Evolutionary conservation across 2,113 vertebrate species (phyloP).

Genomic region (Paralichthys olivaceus): DNA sequence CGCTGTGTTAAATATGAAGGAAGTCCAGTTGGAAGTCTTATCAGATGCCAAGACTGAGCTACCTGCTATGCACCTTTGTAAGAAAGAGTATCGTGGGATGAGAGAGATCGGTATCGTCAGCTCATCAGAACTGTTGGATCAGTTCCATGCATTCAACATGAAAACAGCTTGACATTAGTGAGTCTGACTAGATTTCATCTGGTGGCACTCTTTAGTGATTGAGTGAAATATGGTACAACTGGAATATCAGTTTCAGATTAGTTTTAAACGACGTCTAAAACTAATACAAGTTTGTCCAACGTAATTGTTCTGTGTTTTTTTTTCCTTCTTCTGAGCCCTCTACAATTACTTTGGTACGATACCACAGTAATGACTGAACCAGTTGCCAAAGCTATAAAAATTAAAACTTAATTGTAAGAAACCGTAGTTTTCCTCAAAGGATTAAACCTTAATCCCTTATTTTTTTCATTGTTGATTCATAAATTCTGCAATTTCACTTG

Average conservation of each 20-base stretch:
- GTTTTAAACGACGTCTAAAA: no score
- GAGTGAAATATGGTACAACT: neutral
- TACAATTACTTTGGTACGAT: neutral
- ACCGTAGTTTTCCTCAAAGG: neutral
- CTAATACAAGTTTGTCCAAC: no score
- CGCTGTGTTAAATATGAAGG: constrained; percentile 11
- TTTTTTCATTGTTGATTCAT: neutral
- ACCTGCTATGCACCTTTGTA: neutral
- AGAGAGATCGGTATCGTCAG: neutral
- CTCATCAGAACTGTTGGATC: no score
- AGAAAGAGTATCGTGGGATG: constrained; percentile 3
- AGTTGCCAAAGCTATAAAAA: neutral
- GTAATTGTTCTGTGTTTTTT: no score
- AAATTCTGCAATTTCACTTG: neutral
- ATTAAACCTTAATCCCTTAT: neutral
- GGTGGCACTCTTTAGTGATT: neutral
- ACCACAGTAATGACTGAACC: neutral
- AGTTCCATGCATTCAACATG: neutral
- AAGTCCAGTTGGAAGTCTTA: constrained; percentile 15
- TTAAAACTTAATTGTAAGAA: neutral
- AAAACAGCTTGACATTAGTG: neutral
- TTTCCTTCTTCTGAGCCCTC: neutral
- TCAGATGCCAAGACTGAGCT: constrained; percentile 7
- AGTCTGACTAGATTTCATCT: no score
- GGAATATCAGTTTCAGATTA: no score